Evolutionary conservation across 2,797 vertebrate species (phyloP).

Genomic region (Sparus aurata): DNA sequence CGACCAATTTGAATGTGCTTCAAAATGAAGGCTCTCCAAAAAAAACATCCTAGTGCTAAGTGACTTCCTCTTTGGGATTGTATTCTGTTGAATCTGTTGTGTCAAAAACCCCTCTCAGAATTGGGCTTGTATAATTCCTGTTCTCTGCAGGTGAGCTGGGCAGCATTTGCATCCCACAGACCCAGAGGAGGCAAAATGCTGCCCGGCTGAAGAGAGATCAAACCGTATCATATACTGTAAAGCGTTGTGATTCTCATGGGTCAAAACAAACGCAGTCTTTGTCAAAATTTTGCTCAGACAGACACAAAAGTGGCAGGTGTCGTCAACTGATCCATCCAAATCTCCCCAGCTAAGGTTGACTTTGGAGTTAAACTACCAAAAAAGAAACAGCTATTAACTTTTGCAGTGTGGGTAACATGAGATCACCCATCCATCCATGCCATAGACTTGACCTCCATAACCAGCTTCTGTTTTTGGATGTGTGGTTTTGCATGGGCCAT

Average conservation of each 20-base stretch:
- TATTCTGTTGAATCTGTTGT: slow-evolving; percentile 4
- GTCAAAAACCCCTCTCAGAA: slow-evolving; percentile 7
- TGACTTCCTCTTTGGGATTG: not conserved
- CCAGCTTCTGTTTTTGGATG: slow-evolving; percentile 66
- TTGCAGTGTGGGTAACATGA: slow-evolving; percentile 67
- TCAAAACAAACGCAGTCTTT: slow-evolving; percentile 22
- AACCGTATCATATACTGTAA: not conserved
- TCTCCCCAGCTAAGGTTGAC: slow-evolving; percentile 82
- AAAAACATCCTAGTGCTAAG: not conserved
- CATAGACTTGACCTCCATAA: slow-evolving; percentile 67
- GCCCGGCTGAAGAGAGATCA: slow-evolving; percentile 41
- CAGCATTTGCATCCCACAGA: slow-evolving; percentile 24
- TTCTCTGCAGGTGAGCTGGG: slow-evolving; percentile 32
- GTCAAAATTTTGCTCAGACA: not conserved
- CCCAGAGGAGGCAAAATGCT: slow-evolving; percentile 20
- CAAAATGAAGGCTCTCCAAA: not conserved
- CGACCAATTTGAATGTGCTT: slow-evolving; percentile 5
- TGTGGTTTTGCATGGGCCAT: slow-evolving; percentile 71
- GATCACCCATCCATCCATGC: slow-evolving; percentile 65
- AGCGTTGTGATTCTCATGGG: not conserved
- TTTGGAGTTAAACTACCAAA: slow-evolving; percentile 53
- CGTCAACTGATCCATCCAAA: slow-evolving; percentile 77
- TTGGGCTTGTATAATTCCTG: slow-evolving; percentile 16
- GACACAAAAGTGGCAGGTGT: slow-evolving; percentile 19
- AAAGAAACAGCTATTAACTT: slow-evolving; percentile 59